phyloP scores from a whole-genome alignment of 1,140 invertebrate genomes.

The Spodoptera litura region DNA sequence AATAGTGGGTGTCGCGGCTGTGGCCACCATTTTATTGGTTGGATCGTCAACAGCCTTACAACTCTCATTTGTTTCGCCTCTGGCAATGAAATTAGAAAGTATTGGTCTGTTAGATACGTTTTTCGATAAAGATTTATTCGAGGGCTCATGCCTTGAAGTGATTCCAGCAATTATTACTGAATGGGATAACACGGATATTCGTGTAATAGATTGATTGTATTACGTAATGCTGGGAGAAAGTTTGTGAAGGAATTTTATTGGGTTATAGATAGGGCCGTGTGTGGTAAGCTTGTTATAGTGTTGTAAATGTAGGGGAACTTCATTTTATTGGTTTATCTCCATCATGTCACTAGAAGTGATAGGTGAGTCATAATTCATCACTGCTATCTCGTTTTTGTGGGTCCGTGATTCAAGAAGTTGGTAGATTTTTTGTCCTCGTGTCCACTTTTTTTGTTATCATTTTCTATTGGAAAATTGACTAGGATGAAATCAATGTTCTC shows the following conservation, averaged over 20 bases:
- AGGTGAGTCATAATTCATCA: conserved; percentile 9
- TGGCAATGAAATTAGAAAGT: conserved; percentile 83
- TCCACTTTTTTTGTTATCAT: too few species aligned
- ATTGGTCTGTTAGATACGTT: conserved; percentile 67
- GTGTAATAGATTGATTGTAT: conserved; percentile 28
- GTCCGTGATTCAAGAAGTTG: too few species aligned
- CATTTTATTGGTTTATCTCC: conserved; percentile 34
- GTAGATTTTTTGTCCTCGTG: too few species aligned
- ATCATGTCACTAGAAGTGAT: not conserved
- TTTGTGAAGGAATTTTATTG: conserved; percentile 40
- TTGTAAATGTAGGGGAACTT: conserved; percentile 5
- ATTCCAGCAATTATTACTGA: conserved; percentile 73
- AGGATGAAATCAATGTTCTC: too few species aligned
- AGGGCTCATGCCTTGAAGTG: conserved; percentile 60
- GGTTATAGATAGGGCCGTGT: conserved; percentile 17
- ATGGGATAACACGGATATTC: conserved; percentile 55
- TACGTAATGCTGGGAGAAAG: conserved; percentile 43
- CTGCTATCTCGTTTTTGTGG: not conserved
- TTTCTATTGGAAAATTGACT: too few species aligned
- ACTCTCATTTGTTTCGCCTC: conserved; percentile 77
- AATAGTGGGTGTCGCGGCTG: conserved; percentile 25
- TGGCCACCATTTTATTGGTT: conserved; percentile 22
- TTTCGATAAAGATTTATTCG: conserved; percentile 80
- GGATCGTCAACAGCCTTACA: conserved; percentile 73
- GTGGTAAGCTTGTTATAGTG: conserved; percentile 20